Conservation (phyloP, 2,888 invertebrate species). For the Julus scanicus region DNA sequence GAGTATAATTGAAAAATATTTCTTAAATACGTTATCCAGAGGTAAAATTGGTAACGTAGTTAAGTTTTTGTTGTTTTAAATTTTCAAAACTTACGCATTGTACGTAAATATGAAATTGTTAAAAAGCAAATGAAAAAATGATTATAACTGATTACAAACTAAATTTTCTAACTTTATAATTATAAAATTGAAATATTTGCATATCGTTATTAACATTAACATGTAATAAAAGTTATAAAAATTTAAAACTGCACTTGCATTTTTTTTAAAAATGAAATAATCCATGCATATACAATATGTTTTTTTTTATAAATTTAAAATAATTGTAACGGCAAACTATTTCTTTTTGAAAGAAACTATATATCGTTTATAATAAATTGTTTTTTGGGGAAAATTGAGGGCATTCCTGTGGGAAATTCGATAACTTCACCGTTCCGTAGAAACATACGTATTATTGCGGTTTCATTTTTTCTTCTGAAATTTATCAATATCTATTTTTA, state of each 20-base stretch:
- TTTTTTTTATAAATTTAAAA: background rate
- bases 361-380: background rate
- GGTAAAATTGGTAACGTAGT: no score
- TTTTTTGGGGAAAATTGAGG: background rate
- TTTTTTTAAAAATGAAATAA: background rate
- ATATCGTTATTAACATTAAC: no score
- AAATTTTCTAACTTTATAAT: no score
- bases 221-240: background rate
- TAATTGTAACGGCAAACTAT: background rate
- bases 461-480: background rate
- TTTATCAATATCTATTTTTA: slow-evolving; percentile 19
- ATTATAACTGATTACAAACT: no score
- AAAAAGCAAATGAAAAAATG: no score
- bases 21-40: no score
- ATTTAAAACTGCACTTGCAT: background rate
- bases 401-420: slow-evolving; percentile 15
- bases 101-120: no score
- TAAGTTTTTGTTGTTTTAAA: no score
- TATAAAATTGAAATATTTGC: background rate
- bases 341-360: background rate
- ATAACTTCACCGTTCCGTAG: background rate
- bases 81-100: no score
- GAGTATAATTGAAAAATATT: no score
- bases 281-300: background rate
- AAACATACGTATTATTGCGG: background rate